These are phyloP conservation scores for Gnatocerus cornutus DNA, from an alignment of 2,888 invertebrate genomes.

Conservation along the genomic window DNA sequence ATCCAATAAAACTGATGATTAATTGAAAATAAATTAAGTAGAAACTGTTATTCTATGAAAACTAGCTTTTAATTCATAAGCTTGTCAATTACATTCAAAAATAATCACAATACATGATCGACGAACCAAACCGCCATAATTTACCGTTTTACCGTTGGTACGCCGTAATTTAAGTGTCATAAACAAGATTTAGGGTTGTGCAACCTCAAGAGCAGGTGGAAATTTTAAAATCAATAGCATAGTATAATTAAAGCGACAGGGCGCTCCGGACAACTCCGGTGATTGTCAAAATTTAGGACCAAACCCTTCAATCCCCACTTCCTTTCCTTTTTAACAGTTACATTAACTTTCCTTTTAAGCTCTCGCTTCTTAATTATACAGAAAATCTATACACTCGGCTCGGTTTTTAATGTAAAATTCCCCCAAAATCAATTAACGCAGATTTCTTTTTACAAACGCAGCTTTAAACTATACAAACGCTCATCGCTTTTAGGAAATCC, in stretches of 20 bases:
- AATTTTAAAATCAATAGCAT: constrained; percentile 21
- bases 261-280: constrained; percentile 18
- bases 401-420: constrained; percentile 10
- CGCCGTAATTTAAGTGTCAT: not conserved
- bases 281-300: constrained; percentile 31
- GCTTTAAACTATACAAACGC: constrained; percentile 18
- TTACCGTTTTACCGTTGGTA: too few relatives aligned
- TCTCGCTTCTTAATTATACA: constrained; percentile 22
- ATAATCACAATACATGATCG: too few relatives aligned
- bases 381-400: constrained; percentile 20
- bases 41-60: too few relatives aligned
- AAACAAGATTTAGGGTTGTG: constrained; percentile 3
- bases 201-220: constrained; percentile 29
- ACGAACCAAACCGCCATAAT: too few relatives aligned
- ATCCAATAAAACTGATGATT: too few relatives aligned
- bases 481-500: constrained; percentile 33
- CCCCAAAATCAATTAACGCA: constrained; percentile 26
- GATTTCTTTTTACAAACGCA: constrained; percentile 30
- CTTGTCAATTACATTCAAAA: too few relatives aligned
- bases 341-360: constrained; percentile 35
- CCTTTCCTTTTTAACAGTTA: constrained; percentile 22
- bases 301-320: constrained; percentile 25
- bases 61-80: too few relatives aligned
- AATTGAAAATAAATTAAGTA: too few relatives aligned
- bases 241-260: constrained; percentile 27